Base-by-base conservation (phyloP, 2,113 vertebrate species). In the Hippolais icterina region DNA sequence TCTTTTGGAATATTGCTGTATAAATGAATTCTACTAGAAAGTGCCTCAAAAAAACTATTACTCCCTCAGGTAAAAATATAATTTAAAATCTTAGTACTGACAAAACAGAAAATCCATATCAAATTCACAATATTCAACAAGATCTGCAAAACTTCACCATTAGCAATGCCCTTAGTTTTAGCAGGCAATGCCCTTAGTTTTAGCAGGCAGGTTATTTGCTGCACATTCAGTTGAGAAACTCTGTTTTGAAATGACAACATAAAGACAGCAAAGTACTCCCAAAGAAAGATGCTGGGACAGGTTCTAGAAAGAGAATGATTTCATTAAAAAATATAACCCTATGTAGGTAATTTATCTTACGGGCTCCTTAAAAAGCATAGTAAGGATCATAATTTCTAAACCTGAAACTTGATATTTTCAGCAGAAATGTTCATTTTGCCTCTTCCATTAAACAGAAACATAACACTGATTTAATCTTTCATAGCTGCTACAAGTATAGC, bases 401-500 rank as follows among this genome's bases (percentile, higher is more conserved):
- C 15, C 3, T 53, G 24, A 93, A 96, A 41, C 47, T 28, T 76
- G 14, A 80, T 91, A 68, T 88, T 93, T 96, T 95, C 71, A 89
- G 64, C 54, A 63, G 54, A 88, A 88, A 54, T 66, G 9, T 10
- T 92, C 46, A 64, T 50, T 95, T 95, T 66, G 42, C 70, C 37
- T 86, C 44, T 49, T 78, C 77, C 50, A 87, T 89, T 96, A 97
- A 95, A 85, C 28, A 87, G 77, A 86, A 81, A 83, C 9, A 5
- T 79, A 94, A 90, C 39, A 93, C 20, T 88, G 83, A 95, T 87
- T 97, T 94, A 93, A 95, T 86, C 53, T 90, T 97, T 96, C 33
- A 80, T 84, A 96, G 83, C 23, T 95, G 83, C 61, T 57, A 66
- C 17, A 31, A 82, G n/a, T 63, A 60, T 41, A 90, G 37, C 54